Percentiles rank a stretch among this genome's conserved stretches.
These are phyloP conservation scores for Propithecus deckenii DNA, from an alignment of 2,797 vertebrate genomes.

Conservation along the genomic window DNA sequence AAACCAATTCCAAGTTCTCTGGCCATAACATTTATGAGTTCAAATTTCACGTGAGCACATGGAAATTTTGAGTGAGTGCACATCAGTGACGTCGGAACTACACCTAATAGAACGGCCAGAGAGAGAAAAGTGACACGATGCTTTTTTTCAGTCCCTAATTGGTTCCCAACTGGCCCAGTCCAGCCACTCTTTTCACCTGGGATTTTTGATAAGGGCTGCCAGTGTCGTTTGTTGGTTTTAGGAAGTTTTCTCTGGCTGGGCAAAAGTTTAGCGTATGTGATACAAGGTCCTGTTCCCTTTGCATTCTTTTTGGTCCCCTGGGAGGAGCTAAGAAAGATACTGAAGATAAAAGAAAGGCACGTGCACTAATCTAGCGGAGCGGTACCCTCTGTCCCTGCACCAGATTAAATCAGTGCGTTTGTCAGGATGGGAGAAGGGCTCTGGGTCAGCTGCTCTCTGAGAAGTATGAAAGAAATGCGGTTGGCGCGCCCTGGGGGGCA, in stretches of 20 bases:
- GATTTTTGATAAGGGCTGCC: not conserved
- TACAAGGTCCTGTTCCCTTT: not conserved
- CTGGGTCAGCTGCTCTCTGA: not conserved
- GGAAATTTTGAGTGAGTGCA: not conserved
- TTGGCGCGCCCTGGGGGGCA: not conserved
- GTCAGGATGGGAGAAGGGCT: not conserved
- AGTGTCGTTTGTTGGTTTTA: not conserved
- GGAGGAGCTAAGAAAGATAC: not conserved
- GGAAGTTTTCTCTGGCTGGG: not conserved
- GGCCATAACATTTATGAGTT: not conserved
- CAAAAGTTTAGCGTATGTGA: not conserved
- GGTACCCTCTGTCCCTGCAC: accelerated
- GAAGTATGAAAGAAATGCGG: not conserved
- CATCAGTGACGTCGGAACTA: not conserved
- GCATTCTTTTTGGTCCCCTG: not conserved
- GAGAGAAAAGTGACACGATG: not conserved
- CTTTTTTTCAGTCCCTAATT: not conserved
- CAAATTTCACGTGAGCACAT: not conserved
- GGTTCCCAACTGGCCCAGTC: not conserved
- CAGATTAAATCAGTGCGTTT: not conserved
- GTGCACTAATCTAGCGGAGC: not conserved
- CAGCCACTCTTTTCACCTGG: not conserved
- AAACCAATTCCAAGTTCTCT: slow-evolving; percentile 19
- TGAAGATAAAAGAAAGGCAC: not conserved
- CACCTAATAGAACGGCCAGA: not conserved